A percentile compares a stretch with the other conserved stretches of the same genome.
These are phyloP conservation scores for Drosophila seguyi DNA, from an alignment of 1,140 invertebrate genomes.

Conservation along the genomic window DNA sequence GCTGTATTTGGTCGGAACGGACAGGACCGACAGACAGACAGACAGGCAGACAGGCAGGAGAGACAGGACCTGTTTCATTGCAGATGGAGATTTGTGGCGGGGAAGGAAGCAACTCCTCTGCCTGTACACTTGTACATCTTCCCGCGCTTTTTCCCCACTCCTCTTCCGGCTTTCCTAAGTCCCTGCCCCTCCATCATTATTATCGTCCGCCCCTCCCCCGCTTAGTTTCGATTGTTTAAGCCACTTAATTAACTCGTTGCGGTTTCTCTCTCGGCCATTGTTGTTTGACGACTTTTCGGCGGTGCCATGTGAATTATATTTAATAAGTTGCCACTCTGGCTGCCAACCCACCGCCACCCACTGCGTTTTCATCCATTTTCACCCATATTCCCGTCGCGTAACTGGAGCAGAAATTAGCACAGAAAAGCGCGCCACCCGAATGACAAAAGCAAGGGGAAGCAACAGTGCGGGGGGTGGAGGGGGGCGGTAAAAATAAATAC, in stretches of 20 bases:
- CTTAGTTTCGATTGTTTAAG: conserved; percentile 32
- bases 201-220: not conserved
- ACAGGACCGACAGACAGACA: not conserved
- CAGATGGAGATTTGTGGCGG: not conserved
- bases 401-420: conserved; percentile 78
- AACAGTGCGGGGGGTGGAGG: not conserved
- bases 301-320: conserved; percentile 65
- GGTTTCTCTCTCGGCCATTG: conserved; percentile 29
- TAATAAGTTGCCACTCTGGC: conserved; percentile 52
- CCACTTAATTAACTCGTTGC: conserved; percentile 74
- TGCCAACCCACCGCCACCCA: not conserved
- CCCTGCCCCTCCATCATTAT: not conserved
- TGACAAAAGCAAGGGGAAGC: conserved; percentile 2
- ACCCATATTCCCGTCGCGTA: conserved; percentile 39
- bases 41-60: not conserved
- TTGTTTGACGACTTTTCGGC: conserved; percentile 45
- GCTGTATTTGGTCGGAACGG: conserved; percentile 37
- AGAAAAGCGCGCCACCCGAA: conserved; percentile 42
- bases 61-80: not conserved
- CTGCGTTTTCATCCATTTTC: conserved; percentile 13
- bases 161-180: not conserved
- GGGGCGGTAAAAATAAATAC: conserved; percentile 49
- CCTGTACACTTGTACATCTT: not conserved
- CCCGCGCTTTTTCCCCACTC: conserved; percentile 6
- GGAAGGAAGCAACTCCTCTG: too few relatives aligned